A percentile compares a stretch with the other conserved stretches of the same genome.
phyloP scores from a whole-genome alignment of 1,140 invertebrate genomes.

The Hyles vespertilio region DNA sequence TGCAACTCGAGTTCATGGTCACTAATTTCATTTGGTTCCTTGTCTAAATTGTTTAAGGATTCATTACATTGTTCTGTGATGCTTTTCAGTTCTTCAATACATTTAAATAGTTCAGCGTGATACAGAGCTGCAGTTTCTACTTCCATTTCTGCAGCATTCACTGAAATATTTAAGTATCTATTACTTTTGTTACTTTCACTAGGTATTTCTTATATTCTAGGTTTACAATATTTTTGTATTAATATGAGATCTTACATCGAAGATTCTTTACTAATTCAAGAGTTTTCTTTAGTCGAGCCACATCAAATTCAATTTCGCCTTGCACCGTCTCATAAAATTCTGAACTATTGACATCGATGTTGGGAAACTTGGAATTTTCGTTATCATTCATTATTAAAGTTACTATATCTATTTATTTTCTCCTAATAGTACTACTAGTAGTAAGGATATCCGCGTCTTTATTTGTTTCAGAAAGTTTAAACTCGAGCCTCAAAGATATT shows the following conservation, averaged over 20 bases:
- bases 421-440: too few relatives aligned
- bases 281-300: constrained; percentile 42
- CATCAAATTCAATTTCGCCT: constrained; percentile 37
- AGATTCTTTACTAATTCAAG: constrained; percentile 33
- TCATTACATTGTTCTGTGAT: constrained; percentile 9
- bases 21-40: neutral
- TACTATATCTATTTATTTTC: too few relatives aligned
- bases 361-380: constrained; percentile 12
- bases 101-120: constrained; percentile 34
- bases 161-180: constrained; percentile 26
- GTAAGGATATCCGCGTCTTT: too few relatives aligned
- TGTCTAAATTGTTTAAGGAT: constrained; percentile 7
- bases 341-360: constrained; percentile 38
- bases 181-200: neutral
- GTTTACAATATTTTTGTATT: neutral
- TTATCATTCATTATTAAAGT: constrained; percentile 9
- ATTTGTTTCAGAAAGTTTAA: too few relatives aligned
- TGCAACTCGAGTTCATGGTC: too few relatives aligned
- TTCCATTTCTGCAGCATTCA: constrained; percentile 51
- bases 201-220: too few relatives aligned
- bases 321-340: constrained; percentile 43
- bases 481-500: too few relatives aligned
- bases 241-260: constrained; percentile 33
- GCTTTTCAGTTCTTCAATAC: constrained; percentile 30
- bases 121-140: constrained; percentile 50